These are phyloP conservation scores for Lacanobia wlatinum DNA, from an alignment of 2,888 invertebrate species.

Conservation along the genomic window DNA sequence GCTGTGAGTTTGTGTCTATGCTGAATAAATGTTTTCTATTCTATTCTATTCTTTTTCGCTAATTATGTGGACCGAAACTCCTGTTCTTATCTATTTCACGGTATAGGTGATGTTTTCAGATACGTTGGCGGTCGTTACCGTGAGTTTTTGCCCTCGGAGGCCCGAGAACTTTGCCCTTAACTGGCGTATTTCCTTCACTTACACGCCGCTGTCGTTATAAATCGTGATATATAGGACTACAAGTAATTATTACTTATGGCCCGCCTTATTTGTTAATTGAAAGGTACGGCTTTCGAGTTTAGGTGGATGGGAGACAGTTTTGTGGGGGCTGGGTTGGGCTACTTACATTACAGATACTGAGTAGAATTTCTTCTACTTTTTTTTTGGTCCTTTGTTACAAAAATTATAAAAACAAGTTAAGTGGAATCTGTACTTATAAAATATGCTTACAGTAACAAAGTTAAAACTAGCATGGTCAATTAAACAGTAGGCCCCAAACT, in stretches of 20 bases:
- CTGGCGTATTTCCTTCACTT: constrained; percentile 69
- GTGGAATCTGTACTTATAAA: too few relatives aligned
- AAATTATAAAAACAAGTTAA: too few relatives aligned
- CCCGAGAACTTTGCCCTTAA: constrained; percentile 60
- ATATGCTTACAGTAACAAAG: too few relatives aligned
- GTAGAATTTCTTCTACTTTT: too few relatives aligned
- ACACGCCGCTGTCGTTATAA: constrained; percentile 63
- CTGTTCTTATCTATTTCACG: not conserved
- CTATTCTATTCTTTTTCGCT: too few relatives aligned
- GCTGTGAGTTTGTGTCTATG: too few relatives aligned
- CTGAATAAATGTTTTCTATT: too few relatives aligned
- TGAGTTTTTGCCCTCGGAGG: constrained; percentile 61
- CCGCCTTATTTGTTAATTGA: constrained; percentile 63
- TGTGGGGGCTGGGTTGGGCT: constrained; percentile 27
- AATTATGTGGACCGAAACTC: too few relatives aligned
- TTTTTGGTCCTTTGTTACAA: too few relatives aligned
- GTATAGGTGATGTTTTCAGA: constrained; percentile 49
- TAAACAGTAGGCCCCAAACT: too few relatives aligned
- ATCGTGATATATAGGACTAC: constrained; percentile 64
- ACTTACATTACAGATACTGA: not conserved
- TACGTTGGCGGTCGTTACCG: constrained; percentile 62
- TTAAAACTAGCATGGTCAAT: too few relatives aligned
- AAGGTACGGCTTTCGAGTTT: constrained; percentile 55
- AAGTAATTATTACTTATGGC: constrained; percentile 67
- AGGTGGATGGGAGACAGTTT: constrained; percentile 33